Evolutionary conservation across 2,888 invertebrate species (phyloP).

Genomic region (Eubasilissa splendida): DNA sequence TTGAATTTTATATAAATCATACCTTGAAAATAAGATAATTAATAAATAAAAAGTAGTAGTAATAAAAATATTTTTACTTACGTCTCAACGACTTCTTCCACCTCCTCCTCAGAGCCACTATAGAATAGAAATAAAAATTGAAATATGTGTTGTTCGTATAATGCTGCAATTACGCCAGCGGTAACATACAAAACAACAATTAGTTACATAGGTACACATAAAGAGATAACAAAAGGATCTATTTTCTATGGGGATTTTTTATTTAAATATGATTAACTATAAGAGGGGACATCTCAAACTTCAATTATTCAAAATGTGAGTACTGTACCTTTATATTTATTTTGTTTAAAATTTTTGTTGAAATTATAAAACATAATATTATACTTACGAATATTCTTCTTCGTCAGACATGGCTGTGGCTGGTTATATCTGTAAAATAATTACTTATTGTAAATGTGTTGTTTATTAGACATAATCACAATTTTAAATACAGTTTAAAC

Average conservation of each 20-base stretch:
- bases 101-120: conserved; percentile 81
- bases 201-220: conserved; percentile 26
- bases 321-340: not conserved
- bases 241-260: no score
- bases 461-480: no score
- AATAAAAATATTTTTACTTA: conserved; percentile 70
- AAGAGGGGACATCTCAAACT: no score
- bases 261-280: no score
- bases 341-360: conserved; percentile 3
- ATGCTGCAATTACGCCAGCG: conserved; percentile 28
- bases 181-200: conserved; percentile 25
- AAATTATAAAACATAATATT: conserved; percentile 8
- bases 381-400: conserved; percentile 96
- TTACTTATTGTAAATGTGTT: not conserved
- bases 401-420: conserved; percentile 90
- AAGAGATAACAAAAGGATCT: not conserved
- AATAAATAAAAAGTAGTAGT: not conserved
- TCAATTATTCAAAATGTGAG: not conserved
- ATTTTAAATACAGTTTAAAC: no score
- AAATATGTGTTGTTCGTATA: conserved; percentile 38
- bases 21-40: not conserved
- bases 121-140: conserved; percentile 61
- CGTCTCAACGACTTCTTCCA: conserved; percentile 83
- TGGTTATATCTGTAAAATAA: conserved; percentile 68
- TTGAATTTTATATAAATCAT: no score